Evolutionary conservation across 2,797 vertebrate species (phyloP), one percentile per base, ranked within the genome.

Genomic region (Pangasius macronema): DNA sequence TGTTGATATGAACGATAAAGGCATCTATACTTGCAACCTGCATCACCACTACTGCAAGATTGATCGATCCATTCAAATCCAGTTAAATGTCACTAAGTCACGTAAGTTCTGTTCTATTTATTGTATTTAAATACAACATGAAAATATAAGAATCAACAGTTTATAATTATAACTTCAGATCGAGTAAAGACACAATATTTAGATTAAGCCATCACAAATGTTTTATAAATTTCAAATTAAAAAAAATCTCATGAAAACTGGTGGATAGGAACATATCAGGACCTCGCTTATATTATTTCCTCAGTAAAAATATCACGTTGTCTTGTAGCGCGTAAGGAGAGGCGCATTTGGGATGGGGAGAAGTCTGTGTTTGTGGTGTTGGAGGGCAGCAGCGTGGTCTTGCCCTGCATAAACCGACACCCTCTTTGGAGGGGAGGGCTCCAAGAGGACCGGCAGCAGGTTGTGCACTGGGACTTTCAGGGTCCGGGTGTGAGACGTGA

Each of bases 11-110:
- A 95, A 93, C 0, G 98, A 99, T 89, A 95, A 91, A 92, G 98
- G 98, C 20, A 94, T 96, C 0, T 99, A 99, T n/a, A 97, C 97
- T 0, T 99, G 98, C 68, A 99, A 96, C 84, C 96, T 99, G 57
- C 98, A 99, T 91, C 98, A 99, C 55, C 98, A 99, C 90, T 99
- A 99, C 93, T 99, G 98, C 91, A 96, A 99, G 91, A 92, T 98
- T 57, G 97, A 98, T 0, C 96, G 98, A 88, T 97, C 95, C 24
- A 94, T 97, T 89, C 94, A 97, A 90, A 85, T 99, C 86, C 97
- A 96, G 79, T 96, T 99, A 33, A 93, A 96, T 0, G 88, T 98
- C 88, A 97, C 97, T 1, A 96, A 97, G 76, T 95, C 93, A 95
- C 94, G 98, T 99, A 92, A 95, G 94, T 73, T 61, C 24, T 59